phyloP scores from a whole-genome alignment of 2,113 vertebrate species.

The Aspidoscelis tigris region DNA sequence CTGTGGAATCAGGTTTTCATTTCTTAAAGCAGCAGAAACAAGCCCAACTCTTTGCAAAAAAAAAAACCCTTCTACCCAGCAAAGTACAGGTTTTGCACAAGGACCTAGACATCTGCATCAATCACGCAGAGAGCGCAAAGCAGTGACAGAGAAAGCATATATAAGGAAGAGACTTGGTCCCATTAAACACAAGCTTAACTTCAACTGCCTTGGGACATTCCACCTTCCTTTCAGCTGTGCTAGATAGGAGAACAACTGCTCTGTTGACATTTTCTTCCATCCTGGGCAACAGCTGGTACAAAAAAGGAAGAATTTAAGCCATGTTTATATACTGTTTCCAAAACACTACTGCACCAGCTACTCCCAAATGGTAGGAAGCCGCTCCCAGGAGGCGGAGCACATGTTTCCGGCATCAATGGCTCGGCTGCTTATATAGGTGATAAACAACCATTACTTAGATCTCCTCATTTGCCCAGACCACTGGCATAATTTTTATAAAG shows the following conservation, averaged over 20 bases:
- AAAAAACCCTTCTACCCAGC: neutral
- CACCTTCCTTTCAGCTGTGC: neutral
- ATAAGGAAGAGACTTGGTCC: neutral
- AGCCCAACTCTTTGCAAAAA: neutral
- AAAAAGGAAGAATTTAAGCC: neutral
- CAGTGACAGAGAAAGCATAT: neutral
- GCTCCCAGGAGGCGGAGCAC: neutral
- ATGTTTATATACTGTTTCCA: neutral
- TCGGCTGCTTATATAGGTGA: neutral
- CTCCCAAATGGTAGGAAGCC: neutral
- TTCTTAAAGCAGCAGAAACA: neutral
- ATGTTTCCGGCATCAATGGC: neutral
- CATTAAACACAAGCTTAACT: conserved; percentile 3
- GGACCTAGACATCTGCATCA: neutral
- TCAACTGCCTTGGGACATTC: neutral
- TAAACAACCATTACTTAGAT: neutral
- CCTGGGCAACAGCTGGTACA: neutral
- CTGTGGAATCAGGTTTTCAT: neutral
- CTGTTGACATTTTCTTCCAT: neutral
- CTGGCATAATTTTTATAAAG: neutral
- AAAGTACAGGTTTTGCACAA: neutral
- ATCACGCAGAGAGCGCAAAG: neutral
- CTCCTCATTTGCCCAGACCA: neutral
- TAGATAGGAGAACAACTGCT: neutral
- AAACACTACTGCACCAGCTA: neutral